These are phyloP conservation scores for Scaptomyza pallida DNA, from an alignment of 1,140 invertebrate species.

Conservation along the genomic window DNA sequence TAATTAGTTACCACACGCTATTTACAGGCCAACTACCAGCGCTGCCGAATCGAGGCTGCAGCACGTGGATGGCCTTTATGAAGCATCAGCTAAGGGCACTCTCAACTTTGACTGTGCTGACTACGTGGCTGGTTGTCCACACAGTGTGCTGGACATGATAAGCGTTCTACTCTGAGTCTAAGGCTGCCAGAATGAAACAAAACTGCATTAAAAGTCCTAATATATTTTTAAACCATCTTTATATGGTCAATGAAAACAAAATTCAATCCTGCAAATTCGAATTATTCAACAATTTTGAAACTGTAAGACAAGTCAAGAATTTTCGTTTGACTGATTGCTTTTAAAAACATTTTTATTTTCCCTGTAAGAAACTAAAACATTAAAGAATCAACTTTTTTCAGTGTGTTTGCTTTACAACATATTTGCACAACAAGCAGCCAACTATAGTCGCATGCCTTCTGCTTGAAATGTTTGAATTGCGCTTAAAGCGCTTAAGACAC, in stretches of 20 bases:
- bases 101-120: slow-evolving; percentile 52
- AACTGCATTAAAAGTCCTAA: no score
- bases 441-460: slow-evolving; percentile 44
- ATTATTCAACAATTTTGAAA: no score
- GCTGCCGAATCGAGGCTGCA: slow-evolving; percentile 52
- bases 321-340: no score
- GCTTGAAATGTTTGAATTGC: slow-evolving; percentile 73
- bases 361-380: no score
- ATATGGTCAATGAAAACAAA: no score
- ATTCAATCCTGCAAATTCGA: no score
- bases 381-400: not conserved
- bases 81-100: slow-evolving; percentile 59
- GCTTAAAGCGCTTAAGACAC: slow-evolving; percentile 73
- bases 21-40: slow-evolving; percentile 63
- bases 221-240: no score
- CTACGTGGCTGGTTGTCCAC: slow-evolving; percentile 63
- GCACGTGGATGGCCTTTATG: slow-evolving; percentile 61
- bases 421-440: slow-evolving; percentile 41
- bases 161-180: slow-evolving; percentile 54
- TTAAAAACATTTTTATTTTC: no score
- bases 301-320: no score
- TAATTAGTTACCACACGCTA: slow-evolving; percentile 54
- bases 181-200: slow-evolving; percentile 1
- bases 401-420: slow-evolving; percentile 21
- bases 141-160: slow-evolving; percentile 72